Evolutionary conservation across 2,888 invertebrate species (phyloP).

Genomic region (Caenorhabditis virilis): DNA sequence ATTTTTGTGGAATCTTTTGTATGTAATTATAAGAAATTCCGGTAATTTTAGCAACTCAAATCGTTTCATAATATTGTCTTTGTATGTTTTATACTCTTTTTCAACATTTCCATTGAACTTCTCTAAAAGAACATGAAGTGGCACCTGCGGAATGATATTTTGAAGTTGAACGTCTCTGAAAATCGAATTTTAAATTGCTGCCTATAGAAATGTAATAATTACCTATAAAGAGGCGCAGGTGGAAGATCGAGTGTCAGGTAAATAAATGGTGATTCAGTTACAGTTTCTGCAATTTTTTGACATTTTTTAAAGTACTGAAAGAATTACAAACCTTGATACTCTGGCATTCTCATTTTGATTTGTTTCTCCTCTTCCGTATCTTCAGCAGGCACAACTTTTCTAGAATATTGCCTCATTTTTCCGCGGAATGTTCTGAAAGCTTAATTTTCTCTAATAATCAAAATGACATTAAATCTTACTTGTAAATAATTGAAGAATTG

Average conservation of each 20-base stretch:
- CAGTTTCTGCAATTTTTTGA: conserved; percentile 74
- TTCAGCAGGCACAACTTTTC: conserved; percentile 91
- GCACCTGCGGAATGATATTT: conserved; percentile 93
- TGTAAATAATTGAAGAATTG: conserved; percentile 79
- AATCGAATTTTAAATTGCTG: too few relatives aligned
- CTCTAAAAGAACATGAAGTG: conserved; percentile 86
- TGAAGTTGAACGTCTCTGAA: conserved; percentile 93
- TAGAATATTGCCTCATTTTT: conserved; percentile 74
- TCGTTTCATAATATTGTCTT: conserved; percentile 94
- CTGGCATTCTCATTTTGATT: conserved; percentile 53
- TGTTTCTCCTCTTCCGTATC: conserved; percentile 67
- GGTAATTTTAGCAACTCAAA: conserved; percentile 87
- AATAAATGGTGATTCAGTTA: conserved; percentile 89
- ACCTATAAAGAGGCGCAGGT: conserved; percentile 85
- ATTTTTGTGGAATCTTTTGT: conserved; percentile 97
- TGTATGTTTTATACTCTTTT: conserved; percentile 98
- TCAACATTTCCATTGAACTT: conserved; percentile 95
- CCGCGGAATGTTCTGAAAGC: conserved; percentile 78
- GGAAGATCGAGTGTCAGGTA: conserved; percentile 97
- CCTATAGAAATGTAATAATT: not conserved
- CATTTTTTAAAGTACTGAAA: not conserved
- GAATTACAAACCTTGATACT: conserved; percentile 54
- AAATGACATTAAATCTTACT: conserved; percentile 69
- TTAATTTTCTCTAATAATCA: not conserved
- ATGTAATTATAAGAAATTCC: conserved; percentile 80